Conservation (phyloP, 2,888 invertebrate species). For the Drosophila tanythrix region DNA sequence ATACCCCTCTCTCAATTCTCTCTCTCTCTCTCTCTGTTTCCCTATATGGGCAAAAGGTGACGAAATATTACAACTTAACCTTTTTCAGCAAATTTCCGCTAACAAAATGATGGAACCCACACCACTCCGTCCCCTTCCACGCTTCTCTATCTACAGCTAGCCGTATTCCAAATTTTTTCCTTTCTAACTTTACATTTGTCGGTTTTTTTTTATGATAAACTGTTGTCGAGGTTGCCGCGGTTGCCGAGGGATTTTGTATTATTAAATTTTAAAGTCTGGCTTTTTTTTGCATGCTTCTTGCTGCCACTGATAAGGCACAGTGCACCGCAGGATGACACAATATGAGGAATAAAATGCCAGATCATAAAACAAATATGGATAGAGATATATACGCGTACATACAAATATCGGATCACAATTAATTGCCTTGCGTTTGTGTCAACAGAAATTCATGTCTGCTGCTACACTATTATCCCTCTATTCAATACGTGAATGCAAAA, state of each 20-base stretch:
- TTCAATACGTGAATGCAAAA: slow-evolving; percentile 15
- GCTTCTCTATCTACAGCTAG: background rate
- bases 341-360: slow-evolving; percentile 6
- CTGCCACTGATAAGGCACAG: slow-evolving; percentile 46
- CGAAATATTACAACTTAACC: slow-evolving; percentile 80
- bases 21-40: background rate
- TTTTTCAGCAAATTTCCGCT: slow-evolving; percentile 74
- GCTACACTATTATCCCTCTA: slow-evolving; percentile 37
- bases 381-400: slow-evolving; percentile 10
- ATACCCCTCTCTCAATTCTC: background rate
- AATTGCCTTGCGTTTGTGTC: slow-evolving; percentile 55
- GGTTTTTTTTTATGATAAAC: slow-evolving; percentile 15
- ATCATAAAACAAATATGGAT: slow-evolving; percentile 41
- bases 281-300: slow-evolving; percentile 19
- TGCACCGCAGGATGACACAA: background rate
- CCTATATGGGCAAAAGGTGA: slow-evolving; percentile 60
- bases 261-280: slow-evolving; percentile 59
- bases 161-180: slow-evolving; percentile 18
- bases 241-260: slow-evolving; percentile 8
- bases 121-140: background rate
- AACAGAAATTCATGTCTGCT: slow-evolving; percentile 41
- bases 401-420: slow-evolving; percentile 50
- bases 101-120: slow-evolving; percentile 62
- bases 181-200: slow-evolving; percentile 3
- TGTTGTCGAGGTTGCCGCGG: slow-evolving; percentile 7